Percentiles rank a stretch among this genome's conserved stretches.
These are phyloP conservation scores for Helostoma temminkii DNA, from an alignment of 2,797 vertebrate species.

Conservation along the genomic window DNA sequence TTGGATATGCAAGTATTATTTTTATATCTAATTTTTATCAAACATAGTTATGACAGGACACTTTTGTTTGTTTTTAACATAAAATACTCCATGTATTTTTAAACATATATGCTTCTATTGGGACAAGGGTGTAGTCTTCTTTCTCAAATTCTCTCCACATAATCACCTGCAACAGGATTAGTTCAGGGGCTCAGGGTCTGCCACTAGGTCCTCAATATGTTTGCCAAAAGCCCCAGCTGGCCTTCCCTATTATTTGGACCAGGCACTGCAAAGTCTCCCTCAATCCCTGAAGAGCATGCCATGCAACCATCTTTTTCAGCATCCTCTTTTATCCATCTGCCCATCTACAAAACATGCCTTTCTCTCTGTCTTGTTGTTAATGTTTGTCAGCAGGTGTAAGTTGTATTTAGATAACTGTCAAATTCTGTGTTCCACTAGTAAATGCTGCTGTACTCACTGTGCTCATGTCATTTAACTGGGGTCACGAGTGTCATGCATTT, in stretches of 20 bases:
- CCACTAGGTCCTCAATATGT: slow-evolving; percentile 70
- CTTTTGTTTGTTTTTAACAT: background rate
- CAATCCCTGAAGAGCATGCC: slow-evolving; percentile 50
- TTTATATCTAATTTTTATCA: too few relatives aligned
- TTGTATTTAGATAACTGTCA: slow-evolving; percentile 3
- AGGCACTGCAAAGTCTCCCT: slow-evolving; percentile 64
- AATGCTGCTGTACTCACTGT: slow-evolving; percentile 12
- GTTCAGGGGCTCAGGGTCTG: slow-evolving; percentile 68
- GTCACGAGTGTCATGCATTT: slow-evolving; percentile 26
- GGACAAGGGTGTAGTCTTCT: slow-evolving; percentile 40
- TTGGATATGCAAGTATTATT: background rate
- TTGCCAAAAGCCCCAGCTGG: slow-evolving; percentile 82
- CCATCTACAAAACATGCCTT: slow-evolving; percentile 55
- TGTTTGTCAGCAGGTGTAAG: slow-evolving; percentile 7
- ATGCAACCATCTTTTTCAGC: slow-evolving; percentile 56
- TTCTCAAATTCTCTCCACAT: slow-evolving; percentile 67
- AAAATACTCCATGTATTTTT: background rate
- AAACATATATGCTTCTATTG: slow-evolving; percentile 21
- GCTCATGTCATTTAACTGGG: slow-evolving; percentile 24
- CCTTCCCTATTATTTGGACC: slow-evolving; percentile 72
- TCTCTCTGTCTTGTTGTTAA: slow-evolving; percentile 35
- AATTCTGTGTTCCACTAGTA: background rate
- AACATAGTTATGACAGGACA: background rate
- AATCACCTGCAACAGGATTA: slow-evolving; percentile 79
- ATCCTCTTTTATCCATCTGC: slow-evolving; percentile 56